phyloP scores from a whole-genome alignment of 2,113 vertebrate species.

The Hippocampus abdominalis region DNA sequence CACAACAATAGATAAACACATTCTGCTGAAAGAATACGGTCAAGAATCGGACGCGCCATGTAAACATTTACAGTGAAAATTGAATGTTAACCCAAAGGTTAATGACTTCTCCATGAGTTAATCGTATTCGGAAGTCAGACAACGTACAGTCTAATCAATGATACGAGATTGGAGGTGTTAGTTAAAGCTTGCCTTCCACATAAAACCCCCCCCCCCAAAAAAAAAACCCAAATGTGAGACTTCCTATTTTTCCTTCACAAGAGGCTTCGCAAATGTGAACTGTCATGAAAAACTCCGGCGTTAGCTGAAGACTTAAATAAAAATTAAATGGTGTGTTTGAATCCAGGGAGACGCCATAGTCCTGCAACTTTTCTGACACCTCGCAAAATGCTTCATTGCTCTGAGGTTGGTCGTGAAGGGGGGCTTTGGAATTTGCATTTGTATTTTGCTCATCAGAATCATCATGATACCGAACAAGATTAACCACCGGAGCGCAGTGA shows the following conservation, averaged over 20 bases:
- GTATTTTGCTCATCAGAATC: slow-evolving; percentile 59
- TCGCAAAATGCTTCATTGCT: slow-evolving; percentile 42
- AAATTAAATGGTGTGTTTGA: background rate
- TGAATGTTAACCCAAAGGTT: background rate
- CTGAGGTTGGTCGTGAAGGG: slow-evolving; percentile 42
- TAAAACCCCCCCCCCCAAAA: too few relatives aligned
- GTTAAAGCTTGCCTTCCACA: background rate
- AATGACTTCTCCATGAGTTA: background rate
- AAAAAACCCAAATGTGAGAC: too few relatives aligned
- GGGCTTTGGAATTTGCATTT: slow-evolving; percentile 55
- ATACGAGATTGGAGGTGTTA: background rate
- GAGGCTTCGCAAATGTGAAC: too few relatives aligned
- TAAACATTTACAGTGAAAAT: background rate
- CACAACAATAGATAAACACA: background rate
- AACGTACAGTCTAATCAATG: background rate
- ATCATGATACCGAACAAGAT: slow-evolving; percentile 48
- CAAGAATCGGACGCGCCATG: background rate
- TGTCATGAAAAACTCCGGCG: too few relatives aligned
- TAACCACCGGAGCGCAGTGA: slow-evolving; percentile 36
- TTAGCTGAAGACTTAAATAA: too few relatives aligned
- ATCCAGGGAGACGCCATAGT: background rate
- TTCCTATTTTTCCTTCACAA: too few relatives aligned
- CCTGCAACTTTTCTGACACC: background rate
- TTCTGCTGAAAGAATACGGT: background rate
- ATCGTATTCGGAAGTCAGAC: background rate